Evolutionary conservation across 2,797 vertebrate species (phyloP), one percentile per base, ranked within the genome.

Genomic region (Graptemys geographica): DNA sequence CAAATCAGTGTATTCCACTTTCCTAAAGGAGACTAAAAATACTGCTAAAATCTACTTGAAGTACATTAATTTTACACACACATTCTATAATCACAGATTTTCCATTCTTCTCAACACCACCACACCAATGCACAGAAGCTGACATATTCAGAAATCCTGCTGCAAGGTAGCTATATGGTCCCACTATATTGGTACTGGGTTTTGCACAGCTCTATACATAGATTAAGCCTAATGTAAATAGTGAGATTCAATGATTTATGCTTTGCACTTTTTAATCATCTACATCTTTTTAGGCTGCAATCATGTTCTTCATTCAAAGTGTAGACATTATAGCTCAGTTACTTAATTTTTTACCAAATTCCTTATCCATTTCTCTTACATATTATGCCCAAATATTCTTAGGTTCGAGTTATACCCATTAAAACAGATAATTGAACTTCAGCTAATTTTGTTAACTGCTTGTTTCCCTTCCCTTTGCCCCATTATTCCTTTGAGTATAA

Each of bases 11-110:
- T 92, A 86, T 81, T 82, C 33, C 41, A 25, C 81, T 88, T 83
- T 91, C 79, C 79, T 81, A 83, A 13, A 57, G 27, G 89, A 79
- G 47, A 76, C 19, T 72, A 87, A 94, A 94, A 92, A 79, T 53
- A 92, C 6, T 23, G 62, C 0, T 1, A 10, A 72, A 4, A 76
- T 72, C 89, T 93, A 78, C 53, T 44, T 41, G 41, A 85, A 81
- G 79, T 53, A 2, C 12, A 23, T 44, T 81, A 65, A 57, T 51
- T 57, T 89, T 41, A 56, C 76, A 33, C 25, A 78, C 37, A 41
- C 18, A 44, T 81, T 44, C 80, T 41, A 41, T 44, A 44, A 41
- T 9, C 37, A 56, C 15, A 81, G 18, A 41, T 57, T 28, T 28
- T 18, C 12, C 28, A 28, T 81, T 25, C 80, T 81, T 57, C 31